These are phyloP conservation scores for Iselma pallidipennis DNA, from an alignment of 2,888 invertebrate genomes.

Conservation along the genomic window DNA sequence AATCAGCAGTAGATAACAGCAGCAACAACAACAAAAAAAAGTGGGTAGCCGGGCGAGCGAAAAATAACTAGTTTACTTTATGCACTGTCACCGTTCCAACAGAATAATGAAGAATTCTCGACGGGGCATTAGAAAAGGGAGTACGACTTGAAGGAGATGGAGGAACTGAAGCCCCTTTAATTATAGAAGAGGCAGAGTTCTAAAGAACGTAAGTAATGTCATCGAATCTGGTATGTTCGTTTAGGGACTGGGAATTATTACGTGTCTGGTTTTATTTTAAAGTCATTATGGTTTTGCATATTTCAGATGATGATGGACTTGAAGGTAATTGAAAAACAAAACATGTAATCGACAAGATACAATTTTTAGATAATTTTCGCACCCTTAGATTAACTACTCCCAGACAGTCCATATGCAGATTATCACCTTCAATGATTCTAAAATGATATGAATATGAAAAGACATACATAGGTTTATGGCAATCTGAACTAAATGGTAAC, in stretches of 20 bases:
- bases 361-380: too few relatives aligned
- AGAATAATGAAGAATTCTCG: constrained; percentile 33
- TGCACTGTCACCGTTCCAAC: constrained; percentile 31
- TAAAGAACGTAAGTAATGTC: neutral
- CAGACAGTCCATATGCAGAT: neutral
- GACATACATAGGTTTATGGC: neutral
- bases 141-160: neutral
- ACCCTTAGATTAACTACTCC: too few relatives aligned
- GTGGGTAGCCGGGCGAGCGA: constrained; percentile 19
- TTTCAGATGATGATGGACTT: neutral
- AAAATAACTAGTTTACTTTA: constrained; percentile 35
- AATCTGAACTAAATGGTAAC: constrained; percentile 14
- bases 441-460: neutral
- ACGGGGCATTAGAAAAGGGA: constrained; percentile 26
- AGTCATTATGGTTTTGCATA: neutral
- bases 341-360: too few relatives aligned
- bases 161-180: constrained; percentile 27
- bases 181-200: constrained; percentile 22
- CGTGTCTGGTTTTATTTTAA: neutral
- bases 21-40: neutral
- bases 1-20: constrained; percentile 24
- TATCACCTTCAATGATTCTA: neutral
- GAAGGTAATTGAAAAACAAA: neutral
- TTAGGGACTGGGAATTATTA: neutral
- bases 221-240: neutral